phyloP scores from a whole-genome alignment of 2,888 invertebrate genomes.

The Hybos culiciformis region DNA sequence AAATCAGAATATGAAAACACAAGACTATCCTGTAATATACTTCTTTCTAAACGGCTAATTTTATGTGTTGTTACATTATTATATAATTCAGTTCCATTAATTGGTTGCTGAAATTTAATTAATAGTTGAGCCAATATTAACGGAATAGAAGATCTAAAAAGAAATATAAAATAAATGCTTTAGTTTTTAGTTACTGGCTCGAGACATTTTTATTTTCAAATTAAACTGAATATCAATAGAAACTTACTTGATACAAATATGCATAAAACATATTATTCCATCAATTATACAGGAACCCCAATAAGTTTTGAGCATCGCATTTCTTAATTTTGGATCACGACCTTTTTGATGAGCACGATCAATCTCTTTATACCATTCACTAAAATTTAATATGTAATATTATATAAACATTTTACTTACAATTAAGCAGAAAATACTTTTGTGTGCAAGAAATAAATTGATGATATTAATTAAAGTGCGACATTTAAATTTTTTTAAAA shows the following conservation, averaged over 20 bases:
- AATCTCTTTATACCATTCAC: constrained; percentile 55
- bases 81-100: constrained; percentile 5
- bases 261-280: constrained; percentile 43
- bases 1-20: not conserved
- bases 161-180: not conserved
- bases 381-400: constrained; percentile 24
- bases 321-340: constrained; percentile 47
- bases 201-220: not conserved
- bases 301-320: constrained; percentile 51
- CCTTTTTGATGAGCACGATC: constrained; percentile 41
- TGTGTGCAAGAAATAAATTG: too few species aligned
- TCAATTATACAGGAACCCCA: constrained; percentile 54
- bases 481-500: too few species aligned
- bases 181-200: not conserved
- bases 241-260: constrained; percentile 30
- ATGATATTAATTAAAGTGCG: too few species aligned
- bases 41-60: constrained; percentile 5
- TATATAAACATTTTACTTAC: not conserved
- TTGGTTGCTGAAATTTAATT: constrained; percentile 27
- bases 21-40: not conserved
- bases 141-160: constrained; percentile 30
- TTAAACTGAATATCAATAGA: not conserved
- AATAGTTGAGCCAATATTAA: constrained; percentile 32
- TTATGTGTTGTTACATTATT: not conserved
- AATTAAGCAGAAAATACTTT: too few species aligned